Evolutionary conservation across 2,113 vertebrate species (phyloP), one percentile per base, ranked within the genome.

Genomic region (Antigone vipio): DNA sequence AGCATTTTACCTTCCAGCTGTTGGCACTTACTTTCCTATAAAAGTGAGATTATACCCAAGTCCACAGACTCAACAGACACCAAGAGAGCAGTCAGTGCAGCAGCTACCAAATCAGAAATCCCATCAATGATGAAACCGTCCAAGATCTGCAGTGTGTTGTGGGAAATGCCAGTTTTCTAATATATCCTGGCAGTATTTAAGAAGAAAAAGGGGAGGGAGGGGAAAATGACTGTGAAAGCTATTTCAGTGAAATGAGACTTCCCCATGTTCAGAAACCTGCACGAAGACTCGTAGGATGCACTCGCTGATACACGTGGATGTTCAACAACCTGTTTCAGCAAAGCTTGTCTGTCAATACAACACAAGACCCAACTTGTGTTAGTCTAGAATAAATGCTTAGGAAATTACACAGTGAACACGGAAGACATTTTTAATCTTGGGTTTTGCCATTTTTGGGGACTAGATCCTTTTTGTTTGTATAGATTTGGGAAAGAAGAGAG

Each of bases 61-160:
- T 38, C 85, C 60, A 93, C 87, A 94, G 92, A 96, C 96, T 92
- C 32, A 91, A 79, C n/a, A 26, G 71, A 32, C 72, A 88, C 60
- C 50, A 95, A 60, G 82, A 96, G 95, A 88, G 95, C 93, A 92
- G 96, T 77, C 93, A 92, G 94, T 55, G 92, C 68, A 97, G 94
- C 97, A 96, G 98, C 95, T 97, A 96, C 97, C 92, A 89, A 98
- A 98, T 66, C 95, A 97, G 95, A 96, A 97, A 98, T 88, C 96
- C 94, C 95, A 95, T 69, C 96, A 32, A 23, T 96, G 97, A 98
- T 93, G 93, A 98, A 98, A 97, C 84, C 88, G 93, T 63, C 97
- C 93, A 62, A 98, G 86, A 97, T 89, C 87, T 89, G 94, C 38
- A n/a, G 92, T 27, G 50, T 47, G 97, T 94, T 74, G 71, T 79